A percentile compares a stretch with the other conserved stretches of the same genome.
phyloP scores from a whole-genome alignment of 1,140 invertebrate species.

The Drosophila melanica region DNA sequence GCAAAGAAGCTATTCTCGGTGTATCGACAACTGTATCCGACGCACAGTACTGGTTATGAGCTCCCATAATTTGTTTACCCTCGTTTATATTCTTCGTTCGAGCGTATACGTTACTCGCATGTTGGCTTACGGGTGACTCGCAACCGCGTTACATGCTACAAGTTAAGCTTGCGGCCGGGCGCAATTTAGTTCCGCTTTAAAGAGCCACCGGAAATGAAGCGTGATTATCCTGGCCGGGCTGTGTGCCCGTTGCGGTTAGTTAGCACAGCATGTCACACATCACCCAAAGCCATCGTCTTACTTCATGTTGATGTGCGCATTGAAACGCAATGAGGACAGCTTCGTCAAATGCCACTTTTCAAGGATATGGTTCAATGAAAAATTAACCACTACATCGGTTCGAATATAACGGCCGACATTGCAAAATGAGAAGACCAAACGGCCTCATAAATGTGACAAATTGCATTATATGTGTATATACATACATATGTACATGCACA shows the following conservation, averaged over 20 bases:
- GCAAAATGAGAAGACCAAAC: slow-evolving; percentile 24
- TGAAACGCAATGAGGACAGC: slow-evolving; percentile 48
- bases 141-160: slow-evolving; percentile 22
- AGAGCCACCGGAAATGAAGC: slow-evolving; percentile 52
- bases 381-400: slow-evolving; percentile 52
- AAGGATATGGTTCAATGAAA: slow-evolving; percentile 48
- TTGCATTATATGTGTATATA: slow-evolving; percentile 25
- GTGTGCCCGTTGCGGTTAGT: slow-evolving; percentile 9
- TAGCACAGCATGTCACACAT: slow-evolving; percentile 37
- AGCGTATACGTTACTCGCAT: not conserved
- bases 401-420: slow-evolving; percentile 18
- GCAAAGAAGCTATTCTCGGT: not conserved
- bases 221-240: slow-evolving; percentile 29
- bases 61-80: slow-evolving; percentile 46
- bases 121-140: slow-evolving; percentile 1
- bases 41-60: slow-evolving; percentile 6
- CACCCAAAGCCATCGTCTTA: slow-evolving; percentile 45
- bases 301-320: slow-evolving; percentile 54
- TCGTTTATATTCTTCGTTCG: slow-evolving; percentile 13
- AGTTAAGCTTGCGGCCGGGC: slow-evolving; percentile 32
- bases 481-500: not conserved
- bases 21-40: not conserved
- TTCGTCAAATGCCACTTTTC: slow-evolving; percentile 24
- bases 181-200: slow-evolving; percentile 54
- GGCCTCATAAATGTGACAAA: slow-evolving; percentile 62